A percentile compares a stretch with the other conserved stretches of the same genome.
These are phyloP conservation scores for Lepidurus arcticus DNA, from an alignment of 1,140 invertebrate species.

Conservation along the genomic window DNA sequence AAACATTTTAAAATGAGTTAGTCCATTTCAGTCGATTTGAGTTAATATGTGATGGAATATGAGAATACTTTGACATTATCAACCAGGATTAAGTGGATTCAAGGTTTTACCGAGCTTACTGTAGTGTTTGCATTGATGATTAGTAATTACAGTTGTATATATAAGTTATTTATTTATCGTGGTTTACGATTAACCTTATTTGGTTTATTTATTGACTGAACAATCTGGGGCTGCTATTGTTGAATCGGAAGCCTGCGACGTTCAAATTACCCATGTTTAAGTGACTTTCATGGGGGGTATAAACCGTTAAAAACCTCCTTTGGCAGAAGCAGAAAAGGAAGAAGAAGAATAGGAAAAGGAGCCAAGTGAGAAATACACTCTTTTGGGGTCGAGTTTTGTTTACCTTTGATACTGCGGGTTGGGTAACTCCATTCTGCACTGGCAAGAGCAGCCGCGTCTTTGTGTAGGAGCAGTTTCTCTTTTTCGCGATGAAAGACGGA, in stretches of 20 bases:
- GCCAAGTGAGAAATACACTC: neutral
- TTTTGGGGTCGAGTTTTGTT: neutral
- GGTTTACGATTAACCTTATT: too few species aligned
- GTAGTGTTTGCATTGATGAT: neutral
- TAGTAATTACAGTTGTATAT: neutral
- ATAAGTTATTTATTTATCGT: too few species aligned
- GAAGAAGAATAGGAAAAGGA: neutral
- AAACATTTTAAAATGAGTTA: too few species aligned
- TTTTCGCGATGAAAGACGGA: slow-evolving; percentile 18
- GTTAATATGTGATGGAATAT: too few species aligned
- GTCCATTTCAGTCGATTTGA: too few species aligned
- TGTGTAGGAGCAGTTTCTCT: slow-evolving; percentile 14
- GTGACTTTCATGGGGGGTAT: neutral
- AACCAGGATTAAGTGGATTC: too few species aligned
- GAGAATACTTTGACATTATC: neutral
- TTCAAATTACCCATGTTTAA: neutral
- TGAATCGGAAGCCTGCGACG: neutral
- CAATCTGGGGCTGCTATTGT: neutral
- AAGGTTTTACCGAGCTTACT: neutral
- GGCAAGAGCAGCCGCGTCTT: neutral
- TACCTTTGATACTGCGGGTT: slow-evolving; percentile 1
- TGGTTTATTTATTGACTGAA: too few species aligned
- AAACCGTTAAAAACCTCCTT: neutral
- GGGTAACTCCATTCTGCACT: slow-evolving; percentile 2
- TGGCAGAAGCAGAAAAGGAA: neutral